Percentiles rank a stretch among this genome's conserved stretches.
These are phyloP conservation scores for Takifugu ocellatus DNA, from an alignment of 2,797 vertebrate genomes.

Conservation along the genomic window DNA sequence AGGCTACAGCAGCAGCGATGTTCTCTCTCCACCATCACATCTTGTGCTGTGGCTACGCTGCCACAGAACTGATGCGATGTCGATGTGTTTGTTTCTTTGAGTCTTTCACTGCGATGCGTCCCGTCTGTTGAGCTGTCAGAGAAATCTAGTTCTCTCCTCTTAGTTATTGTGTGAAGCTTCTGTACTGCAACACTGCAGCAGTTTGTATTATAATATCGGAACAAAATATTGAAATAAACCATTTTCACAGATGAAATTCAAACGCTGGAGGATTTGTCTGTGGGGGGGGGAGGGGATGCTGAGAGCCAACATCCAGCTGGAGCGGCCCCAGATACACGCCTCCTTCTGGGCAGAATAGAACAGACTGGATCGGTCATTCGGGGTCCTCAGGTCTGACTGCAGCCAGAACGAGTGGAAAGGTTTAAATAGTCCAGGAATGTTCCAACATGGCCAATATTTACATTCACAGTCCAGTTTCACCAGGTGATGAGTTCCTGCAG, in stretches of 20 bases:
- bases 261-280: constrained; percentile 44
- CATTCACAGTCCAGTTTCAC: too few species aligned
- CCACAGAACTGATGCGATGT: constrained; percentile 37
- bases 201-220: constrained; percentile 74
- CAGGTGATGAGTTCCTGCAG: too few species aligned
- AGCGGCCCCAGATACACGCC: neutral
- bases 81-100: constrained; percentile 62
- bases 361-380: too few species aligned
- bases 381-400: too few species aligned
- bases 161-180: constrained; percentile 69
- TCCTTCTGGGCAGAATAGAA: too few species aligned
- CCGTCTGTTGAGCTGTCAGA: constrained; percentile 65
- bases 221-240: constrained; percentile 71
- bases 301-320: neutral
- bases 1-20: constrained; percentile 24
- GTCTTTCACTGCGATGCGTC: constrained; percentile 62
- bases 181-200: constrained; percentile 70
- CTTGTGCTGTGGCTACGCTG: constrained; percentile 43
- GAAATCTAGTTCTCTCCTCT: constrained; percentile 60
- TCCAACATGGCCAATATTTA: too few species aligned
- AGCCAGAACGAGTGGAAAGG: too few species aligned
- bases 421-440: too few species aligned
- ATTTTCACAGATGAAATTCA: constrained; percentile 71
- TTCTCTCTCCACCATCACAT: constrained; percentile 31
- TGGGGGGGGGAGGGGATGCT: neutral